Evolutionary conservation across 2,113 vertebrate species (phyloP), one percentile per base, ranked within the genome.

Genomic region (Callopanchax toddi): DNA sequence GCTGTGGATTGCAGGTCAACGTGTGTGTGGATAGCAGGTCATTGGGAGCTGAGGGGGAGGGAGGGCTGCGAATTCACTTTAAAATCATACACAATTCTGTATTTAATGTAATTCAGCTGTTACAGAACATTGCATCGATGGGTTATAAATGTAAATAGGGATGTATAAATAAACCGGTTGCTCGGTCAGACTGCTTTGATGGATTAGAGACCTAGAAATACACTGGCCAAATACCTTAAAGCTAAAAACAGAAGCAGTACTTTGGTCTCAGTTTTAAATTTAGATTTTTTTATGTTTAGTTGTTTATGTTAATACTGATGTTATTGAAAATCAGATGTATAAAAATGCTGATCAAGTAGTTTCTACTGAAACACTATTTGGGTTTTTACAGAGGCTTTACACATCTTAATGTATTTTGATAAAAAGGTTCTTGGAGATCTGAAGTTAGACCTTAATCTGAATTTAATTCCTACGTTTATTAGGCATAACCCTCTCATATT

Each of bases 1-100:
- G 85, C 86, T 32, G 55, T 67, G 75, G 84, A 89, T 89, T 81
- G 85, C 89, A 89, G 89, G 91, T 92, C 90, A 91, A 86, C 87
- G 79, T 89, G 87, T 86, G 77, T 82, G 84, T 67, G 72, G 76
- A 82, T 84, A 86, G 75, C 84, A 86, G 87, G 87, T 90, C 89
- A 85, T 46, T 84, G 60, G 57, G 51, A 68, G 76, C 29, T 32
- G 26, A 32, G 26, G 58, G 58, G 56, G 57, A 77, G 80, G 79
- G 67, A 18, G 68, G 60, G 56, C 12, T 13, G 17, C 22, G 65
- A 73, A 46, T 18, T 61, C 16, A 20, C 15, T 1, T 58, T 53
- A 53, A 21, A 53, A 36, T 15, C 29, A 4, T 8, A n/a, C 20
- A 17, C 11, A 29, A 49, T 34, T 23, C 12, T 21, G 1, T 9